Evolutionary conservation across 2,113 vertebrate genomes (phyloP).

Genomic region (Abramis brama): DNA sequence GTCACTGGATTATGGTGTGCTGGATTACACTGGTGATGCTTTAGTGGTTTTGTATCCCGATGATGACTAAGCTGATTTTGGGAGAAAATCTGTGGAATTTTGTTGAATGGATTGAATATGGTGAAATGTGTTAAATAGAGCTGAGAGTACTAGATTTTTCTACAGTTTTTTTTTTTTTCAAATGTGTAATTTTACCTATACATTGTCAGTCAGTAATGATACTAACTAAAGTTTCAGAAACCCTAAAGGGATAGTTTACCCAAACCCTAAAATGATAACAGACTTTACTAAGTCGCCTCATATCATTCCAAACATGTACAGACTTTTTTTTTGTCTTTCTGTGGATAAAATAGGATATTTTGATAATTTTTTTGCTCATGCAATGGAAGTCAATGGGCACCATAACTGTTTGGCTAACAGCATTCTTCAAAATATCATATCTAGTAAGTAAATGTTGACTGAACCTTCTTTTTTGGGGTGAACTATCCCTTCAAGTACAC

Average conservation of each 20-base stretch:
- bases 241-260: neutral
- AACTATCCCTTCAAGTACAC: neutral
- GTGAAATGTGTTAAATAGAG: neutral
- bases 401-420: neutral
- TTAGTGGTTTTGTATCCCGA: slow-evolving; percentile 15
- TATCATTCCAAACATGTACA: neutral
- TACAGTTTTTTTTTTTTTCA: neutral
- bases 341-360: neutral
- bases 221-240: neutral
- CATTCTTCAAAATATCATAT: neutral
- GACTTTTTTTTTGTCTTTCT: neutral
- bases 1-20: neutral
- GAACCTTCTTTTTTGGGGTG: neutral
- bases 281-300: neutral
- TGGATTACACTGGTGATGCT: slow-evolving; percentile 9
- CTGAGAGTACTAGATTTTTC: neutral
- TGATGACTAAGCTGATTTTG: slow-evolving; percentile 16
- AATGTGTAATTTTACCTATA: neutral
- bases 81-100: neutral
- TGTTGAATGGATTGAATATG: neutral
- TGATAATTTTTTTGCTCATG: too few relatives aligned
- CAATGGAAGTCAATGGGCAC: neutral
- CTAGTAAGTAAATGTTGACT: neutral
- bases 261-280: neutral
- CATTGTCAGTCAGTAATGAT: neutral